These are phyloP conservation scores for Coelopa pilipes DNA, from an alignment of 2,888 invertebrate species.

Conservation along the genomic window DNA sequence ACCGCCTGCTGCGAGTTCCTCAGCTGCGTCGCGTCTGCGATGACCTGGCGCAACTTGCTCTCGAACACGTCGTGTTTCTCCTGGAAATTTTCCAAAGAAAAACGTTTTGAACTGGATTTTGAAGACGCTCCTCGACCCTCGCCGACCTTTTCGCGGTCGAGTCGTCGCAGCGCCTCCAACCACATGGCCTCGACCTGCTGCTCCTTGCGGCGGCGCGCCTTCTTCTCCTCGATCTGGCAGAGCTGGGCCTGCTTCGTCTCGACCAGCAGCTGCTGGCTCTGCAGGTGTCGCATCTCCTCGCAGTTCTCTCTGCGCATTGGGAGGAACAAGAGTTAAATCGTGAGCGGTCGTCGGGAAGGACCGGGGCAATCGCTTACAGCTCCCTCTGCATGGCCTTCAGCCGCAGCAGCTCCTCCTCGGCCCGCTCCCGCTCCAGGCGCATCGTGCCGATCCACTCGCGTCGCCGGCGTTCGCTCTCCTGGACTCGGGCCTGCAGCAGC, in stretches of 20 bases:
- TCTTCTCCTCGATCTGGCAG: slow-evolving; percentile 47
- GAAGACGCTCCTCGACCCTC: background rate
- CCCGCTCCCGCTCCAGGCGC: slow-evolving; percentile 39
- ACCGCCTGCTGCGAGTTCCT: slow-evolving; percentile 36
- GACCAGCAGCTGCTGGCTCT: slow-evolving; percentile 44
- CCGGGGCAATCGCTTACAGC: slow-evolving; percentile 36
- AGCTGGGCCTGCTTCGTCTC: slow-evolving; percentile 47
- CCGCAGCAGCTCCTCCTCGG: slow-evolving; percentile 44
- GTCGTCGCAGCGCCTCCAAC: slow-evolving; percentile 39
- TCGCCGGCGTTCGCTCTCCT: slow-evolving; percentile 41
- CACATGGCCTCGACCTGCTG: slow-evolving; percentile 44
- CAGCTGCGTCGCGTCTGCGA: slow-evolving; percentile 38
- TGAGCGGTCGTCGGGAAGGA: background rate
- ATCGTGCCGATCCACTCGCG: slow-evolving; percentile 44
- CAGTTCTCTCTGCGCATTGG: slow-evolving; percentile 45
- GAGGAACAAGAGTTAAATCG: background rate
- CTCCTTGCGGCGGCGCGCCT: slow-evolving; percentile 37
- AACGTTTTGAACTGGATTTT: background rate
- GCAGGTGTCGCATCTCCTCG: slow-evolving; percentile 45
- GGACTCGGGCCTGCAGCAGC: slow-evolving; percentile 35
- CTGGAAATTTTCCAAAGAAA: slow-evolving; percentile 21
- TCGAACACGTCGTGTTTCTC: slow-evolving; percentile 41
- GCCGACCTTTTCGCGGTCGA: slow-evolving; percentile 42
- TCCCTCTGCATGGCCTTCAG: slow-evolving; percentile 45
- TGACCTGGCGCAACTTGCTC: slow-evolving; percentile 38